phyloP scores from a whole-genome alignment of 2,113 vertebrate species.

The Psammodynastes pulverulentus region DNA sequence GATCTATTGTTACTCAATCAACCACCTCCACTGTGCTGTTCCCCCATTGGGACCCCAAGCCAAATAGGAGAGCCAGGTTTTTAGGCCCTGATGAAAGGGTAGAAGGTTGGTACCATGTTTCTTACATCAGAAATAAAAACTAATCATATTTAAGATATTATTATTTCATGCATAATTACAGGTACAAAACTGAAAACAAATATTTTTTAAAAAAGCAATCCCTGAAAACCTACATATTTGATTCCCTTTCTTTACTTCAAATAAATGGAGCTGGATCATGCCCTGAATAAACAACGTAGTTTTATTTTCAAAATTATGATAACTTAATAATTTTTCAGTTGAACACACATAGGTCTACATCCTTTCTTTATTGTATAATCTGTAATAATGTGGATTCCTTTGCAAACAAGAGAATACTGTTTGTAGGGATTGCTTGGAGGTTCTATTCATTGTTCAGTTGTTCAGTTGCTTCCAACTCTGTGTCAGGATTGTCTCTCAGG shows the following conservation, averaged over 20 bases:
- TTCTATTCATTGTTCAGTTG: neutral
- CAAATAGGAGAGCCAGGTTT: too few relatives aligned
- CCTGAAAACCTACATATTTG: neutral
- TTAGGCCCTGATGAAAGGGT: too few relatives aligned
- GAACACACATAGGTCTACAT: neutral
- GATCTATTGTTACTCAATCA: neutral
- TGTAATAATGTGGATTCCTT: neutral
- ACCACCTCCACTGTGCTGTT: too few relatives aligned
- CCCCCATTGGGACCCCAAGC: too few relatives aligned
- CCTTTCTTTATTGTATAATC: neutral
- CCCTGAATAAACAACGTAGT: neutral
- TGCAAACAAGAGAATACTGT: neutral
- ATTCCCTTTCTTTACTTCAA: neutral
- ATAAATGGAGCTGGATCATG: neutral
- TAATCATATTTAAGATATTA: neutral
- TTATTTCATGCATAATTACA: neutral
- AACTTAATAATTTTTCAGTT: neutral
- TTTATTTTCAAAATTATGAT: neutral
- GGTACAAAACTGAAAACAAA: neutral
- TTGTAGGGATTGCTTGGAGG: neutral
- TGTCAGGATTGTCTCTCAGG: neutral
- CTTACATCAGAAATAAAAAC: neutral
- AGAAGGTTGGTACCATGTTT: neutral
- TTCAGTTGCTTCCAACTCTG: neutral
- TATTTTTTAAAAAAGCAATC: neutral